phyloP scores from a whole-genome alignment of 2,797 vertebrate species.

The Pantherophis alleghaniensis region DNA sequence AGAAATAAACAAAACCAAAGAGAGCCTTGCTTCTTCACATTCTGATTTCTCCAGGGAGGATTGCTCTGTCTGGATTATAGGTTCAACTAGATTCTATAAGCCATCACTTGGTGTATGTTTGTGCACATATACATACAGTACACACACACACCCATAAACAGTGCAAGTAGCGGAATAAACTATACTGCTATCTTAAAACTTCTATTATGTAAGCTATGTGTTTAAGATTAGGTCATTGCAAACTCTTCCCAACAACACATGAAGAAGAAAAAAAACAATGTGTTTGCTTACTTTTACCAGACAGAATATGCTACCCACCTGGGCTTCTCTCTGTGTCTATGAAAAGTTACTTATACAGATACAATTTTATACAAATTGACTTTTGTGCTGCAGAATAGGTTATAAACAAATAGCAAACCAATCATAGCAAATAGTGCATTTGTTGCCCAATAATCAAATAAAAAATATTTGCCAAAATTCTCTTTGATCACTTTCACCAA shows the following conservation, averaged over 20 bases:
- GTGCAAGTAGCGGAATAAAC: conserved; percentile 22
- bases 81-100: conserved; percentile 55
- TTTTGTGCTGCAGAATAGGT: neutral
- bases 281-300: neutral
- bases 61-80: conserved; percentile 53
- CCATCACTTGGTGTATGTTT: conserved; percentile 37
- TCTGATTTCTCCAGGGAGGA: conserved; percentile 67
- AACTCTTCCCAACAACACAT: neutral
- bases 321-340: neutral
- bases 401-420: neutral
- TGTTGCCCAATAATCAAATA: neutral
- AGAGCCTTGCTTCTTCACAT: conserved; percentile 67
- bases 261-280: neutral
- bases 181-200: conserved; percentile 6
- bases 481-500: neutral
- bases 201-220: conserved; percentile 3
- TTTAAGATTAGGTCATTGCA: conserved; percentile 8
- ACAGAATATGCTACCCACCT: neutral
- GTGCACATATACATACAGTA: neutral
- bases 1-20: conserved; percentile 67
- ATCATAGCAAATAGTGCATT: neutral
- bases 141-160: neutral
- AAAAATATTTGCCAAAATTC: neutral
- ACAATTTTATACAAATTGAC: neutral
- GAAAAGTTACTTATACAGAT: neutral